Percentiles rank a stretch among this genome's conserved stretches.
These are phyloP conservation scores for Drosophila mulleri DNA, from an alignment of 2,888 invertebrate species.

Conservation along the genomic window DNA sequence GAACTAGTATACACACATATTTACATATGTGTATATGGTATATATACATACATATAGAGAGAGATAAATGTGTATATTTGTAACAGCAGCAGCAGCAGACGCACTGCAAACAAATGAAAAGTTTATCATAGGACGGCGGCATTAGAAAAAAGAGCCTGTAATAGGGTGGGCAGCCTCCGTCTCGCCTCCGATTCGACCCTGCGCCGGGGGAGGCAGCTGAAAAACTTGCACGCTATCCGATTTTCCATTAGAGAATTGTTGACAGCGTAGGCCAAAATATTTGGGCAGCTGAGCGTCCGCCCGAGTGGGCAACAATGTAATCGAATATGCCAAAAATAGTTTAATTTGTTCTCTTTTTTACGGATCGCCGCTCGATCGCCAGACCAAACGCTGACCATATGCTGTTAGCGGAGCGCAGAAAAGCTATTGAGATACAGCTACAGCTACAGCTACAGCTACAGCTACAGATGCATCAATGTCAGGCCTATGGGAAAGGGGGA, in stretches of 20 bases:
- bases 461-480: constrained; percentile 44
- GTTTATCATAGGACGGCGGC: constrained; percentile 19
- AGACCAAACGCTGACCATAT: constrained; percentile 57
- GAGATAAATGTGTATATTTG: constrained; percentile 1
- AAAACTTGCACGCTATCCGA: constrained; percentile 12
- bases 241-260: constrained; percentile 18
- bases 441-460: constrained; percentile 2
- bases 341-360: background rate
- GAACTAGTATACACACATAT: background rate
- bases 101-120: constrained; percentile 12
- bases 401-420: constrained; percentile 22
- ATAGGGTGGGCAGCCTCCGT: background rate
- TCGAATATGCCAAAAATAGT: constrained; percentile 64
- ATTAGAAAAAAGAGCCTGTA: constrained; percentile 14
- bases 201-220: constrained; percentile 34
- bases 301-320: constrained; percentile 37
- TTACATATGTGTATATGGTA: background rate
- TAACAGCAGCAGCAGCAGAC: background rate
- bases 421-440: background rate
- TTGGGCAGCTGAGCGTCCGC: constrained; percentile 61
- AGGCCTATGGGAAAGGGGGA: constrained; percentile 13
- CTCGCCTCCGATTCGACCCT: background rate
- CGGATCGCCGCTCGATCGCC: constrained; percentile 18
- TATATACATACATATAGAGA: background rate
- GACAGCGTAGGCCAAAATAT: constrained; percentile 65